Conservation (phyloP, 2,797 vertebrate genomes). For the Clarias pachynema region DNA sequence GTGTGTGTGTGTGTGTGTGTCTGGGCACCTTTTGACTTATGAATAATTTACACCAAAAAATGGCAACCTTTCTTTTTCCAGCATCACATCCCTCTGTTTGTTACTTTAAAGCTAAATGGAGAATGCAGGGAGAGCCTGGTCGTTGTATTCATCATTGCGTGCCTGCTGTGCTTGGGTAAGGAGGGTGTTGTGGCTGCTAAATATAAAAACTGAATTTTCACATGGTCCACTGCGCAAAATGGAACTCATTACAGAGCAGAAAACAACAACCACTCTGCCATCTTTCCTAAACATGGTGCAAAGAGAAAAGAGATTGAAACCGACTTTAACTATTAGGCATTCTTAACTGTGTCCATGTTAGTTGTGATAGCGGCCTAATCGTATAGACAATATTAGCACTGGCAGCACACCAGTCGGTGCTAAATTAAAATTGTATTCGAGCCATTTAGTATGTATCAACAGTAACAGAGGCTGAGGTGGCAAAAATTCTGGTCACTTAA, state of each 20-base stretch:
- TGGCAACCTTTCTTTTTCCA: slow-evolving; percentile 38
- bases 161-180: slow-evolving; percentile 41
- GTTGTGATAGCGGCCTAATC: slow-evolving; percentile 17
- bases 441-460: not conserved
- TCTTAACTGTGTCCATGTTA: slow-evolving; percentile 6
- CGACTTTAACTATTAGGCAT: slow-evolving; percentile 36
- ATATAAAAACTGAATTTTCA: slow-evolving; percentile 62
- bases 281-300: slow-evolving; percentile 33
- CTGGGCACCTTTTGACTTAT: slow-evolving; percentile 10
- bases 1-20: not conserved
- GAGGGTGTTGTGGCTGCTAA: slow-evolving; percentile 48
- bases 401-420: not conserved
- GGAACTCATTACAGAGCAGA: slow-evolving; percentile 55
- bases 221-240: slow-evolving; percentile 58
- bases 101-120: slow-evolving; percentile 53
- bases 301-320: slow-evolving; percentile 39
- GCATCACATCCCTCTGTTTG: slow-evolving; percentile 30
- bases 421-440: not conserved
- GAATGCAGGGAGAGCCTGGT: slow-evolving; percentile 55
- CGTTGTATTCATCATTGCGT: slow-evolving; percentile 45
- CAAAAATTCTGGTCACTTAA: not conserved
- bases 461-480: not conserved
- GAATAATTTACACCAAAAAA: slow-evolving; percentile 33
- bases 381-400: slow-evolving; percentile 18
- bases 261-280: slow-evolving; percentile 41